Percentiles rank a stretch among this genome's conserved stretches.
These are phyloP conservation scores for zebrafish (Danio rerio) DNA, from an alignment of 2,113 vertebrate genomes.

Conservation along the genomic window DNA sequence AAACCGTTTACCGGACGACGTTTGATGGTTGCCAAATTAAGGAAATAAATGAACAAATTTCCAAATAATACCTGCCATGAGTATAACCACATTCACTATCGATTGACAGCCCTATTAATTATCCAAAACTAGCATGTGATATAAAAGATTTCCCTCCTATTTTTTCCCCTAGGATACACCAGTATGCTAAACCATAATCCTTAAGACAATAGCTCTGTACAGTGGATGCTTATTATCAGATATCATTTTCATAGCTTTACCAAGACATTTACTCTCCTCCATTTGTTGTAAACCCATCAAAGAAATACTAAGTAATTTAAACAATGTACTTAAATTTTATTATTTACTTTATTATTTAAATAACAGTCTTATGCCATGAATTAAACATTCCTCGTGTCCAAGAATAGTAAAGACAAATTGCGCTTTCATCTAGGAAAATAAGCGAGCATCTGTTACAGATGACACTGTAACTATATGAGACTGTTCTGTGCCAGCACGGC, in stretches of 20 bases:
- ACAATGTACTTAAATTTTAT: not conserved
- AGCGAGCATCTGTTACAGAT: slow-evolving; percentile 18
- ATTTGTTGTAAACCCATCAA: not conserved
- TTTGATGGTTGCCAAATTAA: no score
- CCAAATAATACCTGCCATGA: no score
- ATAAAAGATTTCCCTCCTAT: no score
- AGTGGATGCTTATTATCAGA: not conserved
- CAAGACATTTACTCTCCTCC: not conserved
- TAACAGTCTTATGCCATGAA: not conserved
- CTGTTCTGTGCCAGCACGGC: not conserved
- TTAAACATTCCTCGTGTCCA: not conserved
- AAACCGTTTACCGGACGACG: no score
- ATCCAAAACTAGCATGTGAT: no score
- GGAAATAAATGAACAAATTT: no score
- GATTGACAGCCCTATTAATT: no score
- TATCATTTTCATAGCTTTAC: not conserved
- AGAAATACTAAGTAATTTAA: no score
- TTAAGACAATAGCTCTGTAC: no score
- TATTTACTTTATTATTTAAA: not conserved
- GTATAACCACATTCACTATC: no score
- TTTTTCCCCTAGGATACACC: no score
- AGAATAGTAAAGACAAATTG: not conserved
- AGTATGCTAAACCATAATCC: no score
- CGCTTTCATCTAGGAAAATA: not conserved
- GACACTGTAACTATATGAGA: not conserved